These are phyloP conservation scores for Ditylenchus dipsaci DNA, from an alignment of 1,140 invertebrate species.

Conservation along the genomic window DNA sequence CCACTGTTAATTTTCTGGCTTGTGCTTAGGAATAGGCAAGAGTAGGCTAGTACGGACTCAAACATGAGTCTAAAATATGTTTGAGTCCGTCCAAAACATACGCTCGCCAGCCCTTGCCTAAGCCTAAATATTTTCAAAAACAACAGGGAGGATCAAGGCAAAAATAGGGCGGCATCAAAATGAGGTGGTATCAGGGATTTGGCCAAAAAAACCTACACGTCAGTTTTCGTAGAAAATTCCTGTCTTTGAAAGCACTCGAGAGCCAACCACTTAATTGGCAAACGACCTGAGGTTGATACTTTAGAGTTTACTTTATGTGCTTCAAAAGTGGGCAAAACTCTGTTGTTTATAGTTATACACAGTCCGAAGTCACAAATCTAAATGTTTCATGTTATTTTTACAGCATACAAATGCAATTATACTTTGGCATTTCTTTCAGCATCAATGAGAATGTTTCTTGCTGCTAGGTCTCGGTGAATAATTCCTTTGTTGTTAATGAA, in stretches of 20 bases:
- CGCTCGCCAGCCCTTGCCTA: no score
- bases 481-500: constrained; percentile 58
- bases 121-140: no score
- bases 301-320: neutral
- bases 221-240: constrained; percentile 1
- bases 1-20: no score
- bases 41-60: no score
- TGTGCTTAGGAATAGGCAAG: no score
- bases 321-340: neutral
- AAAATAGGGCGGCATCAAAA: no score
- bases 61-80: no score
- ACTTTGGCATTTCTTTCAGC: constrained; percentile 53
- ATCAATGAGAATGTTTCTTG: constrained; percentile 91
- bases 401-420: neutral
- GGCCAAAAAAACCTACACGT: constrained; percentile 9
- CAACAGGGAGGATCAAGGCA: no score
- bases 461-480: constrained; percentile 95
- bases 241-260: constrained; percentile 2
- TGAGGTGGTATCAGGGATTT: no score
- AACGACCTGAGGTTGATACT: constrained; percentile 5
- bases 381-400: neutral
- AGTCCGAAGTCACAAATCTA: constrained; percentile 19
- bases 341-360: constrained; percentile 6
- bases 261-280: constrained; percentile 20
- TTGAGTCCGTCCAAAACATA: no score